A percentile compares a stretch with the other conserved stretches of the same genome.
phyloP scores from a whole-genome alignment of 2,888 invertebrate species.

The Drosophila prolongata region DNA sequence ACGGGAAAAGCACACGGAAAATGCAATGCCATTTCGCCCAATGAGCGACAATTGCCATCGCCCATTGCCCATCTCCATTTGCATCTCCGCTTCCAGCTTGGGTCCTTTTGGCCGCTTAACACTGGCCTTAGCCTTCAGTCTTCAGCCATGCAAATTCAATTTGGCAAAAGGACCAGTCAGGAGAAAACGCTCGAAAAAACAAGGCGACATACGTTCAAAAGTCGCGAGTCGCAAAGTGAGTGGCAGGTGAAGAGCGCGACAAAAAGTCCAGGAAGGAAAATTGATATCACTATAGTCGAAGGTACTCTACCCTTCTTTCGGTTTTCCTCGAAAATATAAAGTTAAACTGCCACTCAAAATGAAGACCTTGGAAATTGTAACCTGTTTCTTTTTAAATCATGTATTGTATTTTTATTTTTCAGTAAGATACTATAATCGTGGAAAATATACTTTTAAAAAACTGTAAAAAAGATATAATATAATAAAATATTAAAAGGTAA shows the following conservation, averaged over 20 bases:
- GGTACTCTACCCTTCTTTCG: neutral
- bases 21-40: constrained; percentile 42
- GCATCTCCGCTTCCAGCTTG: constrained; percentile 1
- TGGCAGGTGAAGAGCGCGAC: constrained; percentile 58
- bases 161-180: constrained; percentile 50
- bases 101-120: constrained; percentile 43
- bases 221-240: constrained; percentile 58
- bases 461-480: too few relatives aligned
- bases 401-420: too few relatives aligned
- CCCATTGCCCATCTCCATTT: constrained; percentile 12
- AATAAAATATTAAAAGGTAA: too few relatives aligned
- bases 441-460: too few relatives aligned
- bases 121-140: constrained; percentile 67
- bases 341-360: too few relatives aligned
- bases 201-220: constrained; percentile 69
- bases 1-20: constrained; percentile 42
- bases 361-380: too few relatives aligned
- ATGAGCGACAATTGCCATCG: constrained; percentile 65
- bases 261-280: constrained; percentile 11
- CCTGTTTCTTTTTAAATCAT: too few relatives aligned
- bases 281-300: neutral
- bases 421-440: too few relatives aligned
- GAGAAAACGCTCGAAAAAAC: constrained; percentile 44
- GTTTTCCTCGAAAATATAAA: too few relatives aligned
- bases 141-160: constrained; percentile 76